These are phyloP conservation scores for Microctenopoma lineatum DNA, from an alignment of 2,797 vertebrate genomes.

Conservation along the genomic window DNA sequence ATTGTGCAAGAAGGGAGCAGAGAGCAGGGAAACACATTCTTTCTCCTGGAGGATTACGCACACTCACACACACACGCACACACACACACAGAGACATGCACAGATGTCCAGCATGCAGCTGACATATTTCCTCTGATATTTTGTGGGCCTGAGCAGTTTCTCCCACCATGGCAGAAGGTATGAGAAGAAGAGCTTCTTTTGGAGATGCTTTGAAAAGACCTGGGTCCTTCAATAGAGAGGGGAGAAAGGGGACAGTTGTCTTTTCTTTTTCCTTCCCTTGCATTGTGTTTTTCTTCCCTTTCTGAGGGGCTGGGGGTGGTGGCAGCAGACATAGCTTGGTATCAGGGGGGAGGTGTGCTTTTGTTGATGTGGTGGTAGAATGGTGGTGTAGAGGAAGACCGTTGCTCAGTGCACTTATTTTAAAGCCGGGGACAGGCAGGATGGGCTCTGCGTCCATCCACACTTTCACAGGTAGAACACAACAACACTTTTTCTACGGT, in stretches of 20 bases:
- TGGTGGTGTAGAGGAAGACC: conserved; percentile 51
- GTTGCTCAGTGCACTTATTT: background rate
- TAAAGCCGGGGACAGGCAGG: background rate
- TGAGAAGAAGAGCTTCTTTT: conserved; percentile 24
- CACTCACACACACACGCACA: background rate
- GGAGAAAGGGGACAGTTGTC: conserved; percentile 47
- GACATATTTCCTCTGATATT: conserved; percentile 27
- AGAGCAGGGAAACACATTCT: conserved; percentile 19
- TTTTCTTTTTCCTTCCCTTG: conserved; percentile 35
- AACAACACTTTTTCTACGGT: background rate
- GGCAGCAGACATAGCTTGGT: conserved; percentile 79
- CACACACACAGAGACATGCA: background rate
- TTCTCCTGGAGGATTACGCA: conserved; percentile 31
- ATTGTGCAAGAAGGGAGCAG: conserved; percentile 50
- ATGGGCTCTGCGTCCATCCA: conserved; percentile 22
- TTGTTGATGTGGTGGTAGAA: conserved; percentile 51
- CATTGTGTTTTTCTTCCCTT: conserved; percentile 75
- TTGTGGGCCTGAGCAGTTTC: conserved; percentile 35
- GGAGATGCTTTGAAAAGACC: conserved; percentile 25
- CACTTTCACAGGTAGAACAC: conserved; percentile 18
- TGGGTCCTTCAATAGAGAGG: background rate
- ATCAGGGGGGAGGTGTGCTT: conserved; percentile 82
- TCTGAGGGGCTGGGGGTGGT: conserved; percentile 81
- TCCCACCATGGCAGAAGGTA: conserved; percentile 84
- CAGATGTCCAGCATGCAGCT: conserved; percentile 32